Conservation (phyloP, 2,113 vertebrate species). For the Mungos mungo region DNA sequence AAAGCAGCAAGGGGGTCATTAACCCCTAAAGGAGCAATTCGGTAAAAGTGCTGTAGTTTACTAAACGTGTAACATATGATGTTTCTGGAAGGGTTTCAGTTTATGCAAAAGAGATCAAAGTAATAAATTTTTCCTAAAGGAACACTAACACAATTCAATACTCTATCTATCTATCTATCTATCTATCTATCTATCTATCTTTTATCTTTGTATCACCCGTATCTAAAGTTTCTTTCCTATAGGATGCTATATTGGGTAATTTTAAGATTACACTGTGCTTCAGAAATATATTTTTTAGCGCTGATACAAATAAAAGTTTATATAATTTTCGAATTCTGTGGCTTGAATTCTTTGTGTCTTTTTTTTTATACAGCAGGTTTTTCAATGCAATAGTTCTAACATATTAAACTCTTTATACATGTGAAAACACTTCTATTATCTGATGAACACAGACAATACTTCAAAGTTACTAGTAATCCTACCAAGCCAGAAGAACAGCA, state of each 20-base stretch:
- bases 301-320: constrained; percentile 9
- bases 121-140: constrained; percentile 36
- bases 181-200: background rate
- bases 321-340: background rate
- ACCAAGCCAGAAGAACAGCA: constrained; percentile 3
- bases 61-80: constrained; percentile 10
- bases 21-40: constrained; percentile 19
- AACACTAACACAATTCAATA: background rate
- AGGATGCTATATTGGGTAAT: background rate
- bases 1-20: constrained; percentile 41
- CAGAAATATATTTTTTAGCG: constrained; percentile 13
- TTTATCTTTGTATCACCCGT: background rate
- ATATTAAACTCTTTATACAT: background rate
- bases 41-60: constrained; percentile 7
- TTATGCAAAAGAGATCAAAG: constrained; percentile 28
- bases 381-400: background rate
- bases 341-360: background rate
- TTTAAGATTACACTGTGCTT: background rate
- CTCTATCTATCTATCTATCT: background rate
- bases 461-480: background rate
- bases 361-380: background rate
- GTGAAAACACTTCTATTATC: background rate
- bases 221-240: background rate
- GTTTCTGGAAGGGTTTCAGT: background rate
- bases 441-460: background rate